Conservation (phyloP, 2,113 vertebrate genomes). For the Benitochromis conjunctus region DNA sequence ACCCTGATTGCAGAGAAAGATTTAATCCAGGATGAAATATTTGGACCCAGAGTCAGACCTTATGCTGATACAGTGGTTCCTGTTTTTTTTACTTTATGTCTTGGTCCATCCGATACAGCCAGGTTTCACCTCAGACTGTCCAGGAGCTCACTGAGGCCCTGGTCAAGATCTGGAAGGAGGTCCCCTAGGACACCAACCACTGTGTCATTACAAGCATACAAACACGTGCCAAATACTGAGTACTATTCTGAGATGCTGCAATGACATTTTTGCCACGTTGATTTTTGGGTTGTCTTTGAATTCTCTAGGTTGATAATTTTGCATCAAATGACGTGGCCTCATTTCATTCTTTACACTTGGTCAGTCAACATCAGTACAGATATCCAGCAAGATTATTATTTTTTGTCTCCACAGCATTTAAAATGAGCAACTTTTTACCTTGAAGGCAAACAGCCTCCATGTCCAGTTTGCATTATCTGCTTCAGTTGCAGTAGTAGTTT, state of each 20-base stretch:
- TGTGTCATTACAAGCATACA: background rate
- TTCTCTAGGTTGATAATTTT: background rate
- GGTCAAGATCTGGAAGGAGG: background rate
- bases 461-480: background rate
- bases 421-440: background rate
- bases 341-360: background rate
- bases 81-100: background rate
- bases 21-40: background rate
- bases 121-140: background rate
- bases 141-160: background rate
- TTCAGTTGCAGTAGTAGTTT: background rate
- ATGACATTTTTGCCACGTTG: background rate
- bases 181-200: background rate
- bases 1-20: background rate
- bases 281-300: background rate
- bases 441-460: background rate
- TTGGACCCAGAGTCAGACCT: background rate
- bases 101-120: fast-evolving
- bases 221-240: background rate
- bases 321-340: background rate
- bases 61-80: fast-evolving
- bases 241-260: fast-evolving
- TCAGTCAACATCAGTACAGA: fast-evolving
- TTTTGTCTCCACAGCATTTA: background rate
- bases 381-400: background rate